These are phyloP conservation scores for Notolabrus celidotus DNA, from an alignment of 2,797 vertebrate species.

Conservation along the genomic window DNA sequence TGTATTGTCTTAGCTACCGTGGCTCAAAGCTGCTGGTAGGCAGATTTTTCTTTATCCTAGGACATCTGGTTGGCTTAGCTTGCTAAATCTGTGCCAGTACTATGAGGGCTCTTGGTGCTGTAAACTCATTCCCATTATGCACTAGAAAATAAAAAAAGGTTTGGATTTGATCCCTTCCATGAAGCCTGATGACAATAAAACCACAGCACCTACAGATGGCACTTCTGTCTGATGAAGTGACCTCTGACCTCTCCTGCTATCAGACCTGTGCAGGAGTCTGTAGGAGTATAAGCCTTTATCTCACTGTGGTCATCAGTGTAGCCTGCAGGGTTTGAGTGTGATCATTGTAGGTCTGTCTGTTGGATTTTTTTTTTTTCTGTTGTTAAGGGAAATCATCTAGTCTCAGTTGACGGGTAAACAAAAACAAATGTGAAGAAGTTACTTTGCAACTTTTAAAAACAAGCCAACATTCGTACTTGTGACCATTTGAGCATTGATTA, in stretches of 20 bases:
- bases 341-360: slow-evolving; percentile 38
- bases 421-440: background rate
- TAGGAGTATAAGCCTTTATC: slow-evolving; percentile 28
- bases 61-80: background rate
- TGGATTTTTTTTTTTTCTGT: slow-evolving; percentile 20
- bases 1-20: background rate
- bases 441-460: too few species aligned
- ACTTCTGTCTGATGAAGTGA: slow-evolving; percentile 81
- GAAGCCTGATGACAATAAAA: slow-evolving; percentile 94
- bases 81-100: background rate
- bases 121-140: too few species aligned
- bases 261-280: slow-evolving; percentile 17
- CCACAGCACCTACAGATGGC: slow-evolving; percentile 76
- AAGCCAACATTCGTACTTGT: too few species aligned
- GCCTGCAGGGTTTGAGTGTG: slow-evolving; percentile 35
- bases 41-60: background rate
- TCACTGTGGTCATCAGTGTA: slow-evolving; percentile 50
- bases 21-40: background rate
- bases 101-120: too few species aligned
- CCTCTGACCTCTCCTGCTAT: slow-evolving; percentile 54
- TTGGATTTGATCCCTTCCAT: slow-evolving; percentile 86
- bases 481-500: too few species aligned
- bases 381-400: slow-evolving; percentile 22
- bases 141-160: too few species aligned
- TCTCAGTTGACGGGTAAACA: slow-evolving; percentile 22